phyloP scores from a whole-genome alignment of 2,797 vertebrate species.

The Buceros bicornis region DNA sequence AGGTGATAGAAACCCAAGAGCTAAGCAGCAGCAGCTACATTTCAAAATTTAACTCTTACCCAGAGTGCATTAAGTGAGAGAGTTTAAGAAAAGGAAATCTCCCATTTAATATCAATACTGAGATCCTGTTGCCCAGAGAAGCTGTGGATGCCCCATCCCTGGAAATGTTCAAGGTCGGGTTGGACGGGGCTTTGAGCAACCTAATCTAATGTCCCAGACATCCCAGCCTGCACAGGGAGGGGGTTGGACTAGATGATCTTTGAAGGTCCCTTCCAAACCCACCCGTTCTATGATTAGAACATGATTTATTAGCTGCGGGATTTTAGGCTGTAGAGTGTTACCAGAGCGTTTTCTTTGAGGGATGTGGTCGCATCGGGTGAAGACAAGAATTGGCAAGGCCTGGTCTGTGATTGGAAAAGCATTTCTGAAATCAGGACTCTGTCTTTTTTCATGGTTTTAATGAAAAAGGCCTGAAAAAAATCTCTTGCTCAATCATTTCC shows the following conservation, averaged over 20 bases:
- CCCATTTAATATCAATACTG: neutral
- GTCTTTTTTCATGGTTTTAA: neutral
- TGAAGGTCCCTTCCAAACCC: neutral
- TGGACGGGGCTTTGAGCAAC: neutral
- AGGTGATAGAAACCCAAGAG: neutral
- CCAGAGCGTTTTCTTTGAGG: neutral
- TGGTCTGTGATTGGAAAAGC: neutral
- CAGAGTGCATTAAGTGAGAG: neutral
- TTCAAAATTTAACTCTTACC: neutral
- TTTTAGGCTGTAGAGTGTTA: neutral
- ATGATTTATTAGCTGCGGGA: neutral
- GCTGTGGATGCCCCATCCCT: neutral
- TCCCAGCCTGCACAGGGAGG: neutral
- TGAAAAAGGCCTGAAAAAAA: neutral
- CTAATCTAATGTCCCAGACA: neutral
- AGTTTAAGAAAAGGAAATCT: neutral
- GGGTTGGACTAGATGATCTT: accelerated
- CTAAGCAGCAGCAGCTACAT: neutral
- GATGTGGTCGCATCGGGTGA: neutral
- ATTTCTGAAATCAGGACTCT: neutral
- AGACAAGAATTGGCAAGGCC: neutral
- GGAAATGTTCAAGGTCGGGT: neutral
- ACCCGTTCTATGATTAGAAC: neutral
- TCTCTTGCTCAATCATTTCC: neutral
- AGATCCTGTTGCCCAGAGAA: neutral